These are phyloP conservation scores for Heteromormyrus szaboi DNA, from an alignment of 2,797 vertebrate genomes.

Conservation along the genomic window DNA sequence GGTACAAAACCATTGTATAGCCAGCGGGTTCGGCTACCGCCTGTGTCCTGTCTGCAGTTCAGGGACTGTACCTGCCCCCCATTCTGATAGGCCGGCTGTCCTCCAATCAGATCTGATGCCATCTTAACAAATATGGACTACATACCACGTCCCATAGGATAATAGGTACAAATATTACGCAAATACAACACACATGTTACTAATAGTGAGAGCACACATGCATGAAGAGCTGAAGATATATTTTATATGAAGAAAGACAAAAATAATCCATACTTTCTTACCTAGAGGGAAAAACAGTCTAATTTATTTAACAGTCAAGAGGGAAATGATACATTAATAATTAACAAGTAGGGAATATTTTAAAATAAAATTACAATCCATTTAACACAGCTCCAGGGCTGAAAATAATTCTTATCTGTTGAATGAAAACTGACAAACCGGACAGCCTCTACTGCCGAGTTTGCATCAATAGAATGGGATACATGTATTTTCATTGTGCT, in stretches of 20 bases:
- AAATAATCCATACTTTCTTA: neutral
- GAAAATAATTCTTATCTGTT: neutral
- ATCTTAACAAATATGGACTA: neutral
- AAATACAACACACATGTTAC: neutral
- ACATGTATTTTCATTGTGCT: neutral
- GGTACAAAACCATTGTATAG: neutral
- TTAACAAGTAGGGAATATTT: neutral
- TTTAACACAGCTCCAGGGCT: neutral
- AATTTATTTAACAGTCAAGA: neutral
- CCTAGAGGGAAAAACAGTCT: neutral
- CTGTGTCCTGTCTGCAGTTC: neutral
- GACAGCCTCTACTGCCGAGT: neutral
- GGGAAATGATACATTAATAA: neutral
- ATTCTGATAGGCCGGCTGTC: neutral
- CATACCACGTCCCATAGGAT: neutral
- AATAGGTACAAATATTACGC: neutral
- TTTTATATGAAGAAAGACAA: neutral
- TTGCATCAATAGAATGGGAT: neutral
- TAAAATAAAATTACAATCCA: neutral
- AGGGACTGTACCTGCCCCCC: neutral
- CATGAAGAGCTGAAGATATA: too few relatives aligned
- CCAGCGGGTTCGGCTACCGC: neutral
- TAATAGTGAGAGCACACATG: neutral
- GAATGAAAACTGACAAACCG: neutral
- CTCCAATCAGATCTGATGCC: neutral